Base-by-base conservation (phyloP, 2,113 vertebrate species). In the Brachirus orientalis region DNA sequence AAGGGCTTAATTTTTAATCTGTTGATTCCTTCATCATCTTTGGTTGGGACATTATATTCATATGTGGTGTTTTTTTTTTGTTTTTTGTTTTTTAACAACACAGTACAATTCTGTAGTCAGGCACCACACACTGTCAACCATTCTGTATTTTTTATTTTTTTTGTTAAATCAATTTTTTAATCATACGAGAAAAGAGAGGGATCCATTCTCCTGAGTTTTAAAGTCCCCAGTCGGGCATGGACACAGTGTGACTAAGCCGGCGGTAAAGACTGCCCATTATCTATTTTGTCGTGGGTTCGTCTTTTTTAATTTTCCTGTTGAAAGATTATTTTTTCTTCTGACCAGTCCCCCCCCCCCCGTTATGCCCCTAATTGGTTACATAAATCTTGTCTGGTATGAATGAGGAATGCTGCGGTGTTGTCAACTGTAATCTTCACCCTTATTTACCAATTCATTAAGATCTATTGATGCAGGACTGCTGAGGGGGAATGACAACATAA, bases 361-460 rank as follows among this genome's bases (percentile, higher is more conserved):
- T 97, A 95, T 94, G 92, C 64, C 28, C 95, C 97, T 99, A 99
- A 99, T 99, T 99, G 97, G 95, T 97, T 97, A 97, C 97, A 99
- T 99, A 98, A 99, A 99, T 99, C 98, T 99, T 98, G 96, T 98
- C 97, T 95, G 94, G 94, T 97, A 97, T 99, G 97, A 98, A 97
- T 98, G 96, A 99, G 97, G 93, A 98, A 97, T 98, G 96, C 96
- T 97, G 96, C 95, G 95, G 95, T 95, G 95, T 98, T 99, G 97
- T 99, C 96, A 97, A 96, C 95, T 96, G 96, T 96, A 98, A 99
- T 99, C 97, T 98, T 98, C 96, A 93, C 97, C 97, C 97, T 99
- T 99, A 99, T 99, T 99, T 99, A 99, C 98, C 98, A 99, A 99
- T 98, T 99, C 98, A 99, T 99, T 99, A 99, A 98, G 98, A 99